Percentiles rank a stretch among this genome's conserved stretches.
phyloP scores from a whole-genome alignment of 2,888 invertebrate genomes.

The Cephus sareptanus region DNA sequence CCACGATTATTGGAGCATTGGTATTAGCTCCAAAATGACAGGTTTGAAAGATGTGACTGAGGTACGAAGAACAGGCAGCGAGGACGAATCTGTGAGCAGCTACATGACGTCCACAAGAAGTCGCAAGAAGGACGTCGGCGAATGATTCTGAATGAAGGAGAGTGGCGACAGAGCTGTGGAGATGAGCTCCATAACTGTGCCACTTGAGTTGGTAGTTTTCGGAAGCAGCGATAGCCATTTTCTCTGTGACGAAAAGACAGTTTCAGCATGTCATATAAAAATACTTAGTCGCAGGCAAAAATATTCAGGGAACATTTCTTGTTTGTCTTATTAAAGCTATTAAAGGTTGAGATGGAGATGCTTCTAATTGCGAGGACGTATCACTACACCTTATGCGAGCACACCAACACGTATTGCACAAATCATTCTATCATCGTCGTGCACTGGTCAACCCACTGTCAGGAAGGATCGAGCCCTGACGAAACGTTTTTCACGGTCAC shows the following conservation, averaged over 20 bases:
- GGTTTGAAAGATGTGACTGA: constrained; percentile 70
- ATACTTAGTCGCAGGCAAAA: not conserved
- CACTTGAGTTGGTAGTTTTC: constrained; percentile 91
- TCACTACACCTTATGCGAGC: not conserved
- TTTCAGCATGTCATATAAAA: constrained; percentile 9
- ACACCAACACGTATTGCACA: not conserved
- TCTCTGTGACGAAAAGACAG: constrained; percentile 42
- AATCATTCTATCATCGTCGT: not conserved
- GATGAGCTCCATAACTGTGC: constrained; percentile 86
- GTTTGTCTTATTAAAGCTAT: not conserved
- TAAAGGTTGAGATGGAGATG: not conserved
- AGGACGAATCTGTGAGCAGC: constrained; percentile 87
- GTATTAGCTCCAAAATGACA: constrained; percentile 63
- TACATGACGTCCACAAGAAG: constrained; percentile 82
- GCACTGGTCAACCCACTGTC: not conserved
- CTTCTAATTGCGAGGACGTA: not conserved
- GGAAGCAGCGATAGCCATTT: constrained; percentile 68
- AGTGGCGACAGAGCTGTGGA: constrained; percentile 84
- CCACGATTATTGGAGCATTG: constrained; percentile 63
- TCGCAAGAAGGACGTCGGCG: constrained; percentile 84
- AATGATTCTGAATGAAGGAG: constrained; percentile 83
- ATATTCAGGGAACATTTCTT: not conserved
- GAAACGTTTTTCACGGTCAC: not conserved
- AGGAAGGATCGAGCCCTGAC: not conserved
- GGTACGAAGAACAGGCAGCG: constrained; percentile 81